These are phyloP conservation scores for Hydractinia symbiolongicarpus DNA, from an alignment of 30 jellyfish, hydroid and myxozoan genomes.

Conservation along the genomic window DNA sequence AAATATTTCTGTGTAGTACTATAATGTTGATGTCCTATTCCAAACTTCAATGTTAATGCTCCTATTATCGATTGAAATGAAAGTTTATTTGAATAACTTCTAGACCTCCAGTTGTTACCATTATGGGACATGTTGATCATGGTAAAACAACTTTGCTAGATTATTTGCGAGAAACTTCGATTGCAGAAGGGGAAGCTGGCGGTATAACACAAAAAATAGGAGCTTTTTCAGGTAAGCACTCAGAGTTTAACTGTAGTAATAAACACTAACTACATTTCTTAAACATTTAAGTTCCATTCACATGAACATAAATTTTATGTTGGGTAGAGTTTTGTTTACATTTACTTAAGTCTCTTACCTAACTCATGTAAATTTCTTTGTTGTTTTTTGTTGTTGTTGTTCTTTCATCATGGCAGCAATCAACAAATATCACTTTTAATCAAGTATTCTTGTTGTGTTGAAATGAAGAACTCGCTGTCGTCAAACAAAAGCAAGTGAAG, in stretches of 20 bases:
- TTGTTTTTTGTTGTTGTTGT: too few species aligned
- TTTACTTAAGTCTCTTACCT: too few species aligned
- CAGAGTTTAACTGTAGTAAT: too few species aligned
- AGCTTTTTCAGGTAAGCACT: conserved; percentile 94
- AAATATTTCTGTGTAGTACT: background rate
- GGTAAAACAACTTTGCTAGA: conserved; percentile 97
- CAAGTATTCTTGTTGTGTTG: too few species aligned
- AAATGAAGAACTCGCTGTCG: too few species aligned
- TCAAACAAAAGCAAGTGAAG: too few species aligned
- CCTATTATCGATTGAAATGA: background rate
- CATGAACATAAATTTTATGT: too few species aligned
- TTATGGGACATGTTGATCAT: conserved; percentile 99
- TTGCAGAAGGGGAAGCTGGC: conserved; percentile 94
- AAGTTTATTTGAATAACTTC: background rate
- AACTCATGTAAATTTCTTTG: too few species aligned
- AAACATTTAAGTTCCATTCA: too few species aligned
- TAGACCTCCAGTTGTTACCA: conserved; percentile 98
- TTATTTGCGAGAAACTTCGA: conserved; percentile 74
- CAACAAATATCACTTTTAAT: too few species aligned
- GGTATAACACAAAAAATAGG: conserved; percentile 97
- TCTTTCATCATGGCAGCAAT: too few species aligned
- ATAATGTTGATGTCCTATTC: background rate
- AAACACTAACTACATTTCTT: background rate
- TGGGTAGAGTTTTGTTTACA: too few species aligned
- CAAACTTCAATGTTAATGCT: background rate